A percentile compares a stretch with the other conserved stretches of the same genome.
Evolutionary conservation across 2,888 invertebrate genomes (phyloP).

Genomic region (Punctoribates punctum): DNA sequence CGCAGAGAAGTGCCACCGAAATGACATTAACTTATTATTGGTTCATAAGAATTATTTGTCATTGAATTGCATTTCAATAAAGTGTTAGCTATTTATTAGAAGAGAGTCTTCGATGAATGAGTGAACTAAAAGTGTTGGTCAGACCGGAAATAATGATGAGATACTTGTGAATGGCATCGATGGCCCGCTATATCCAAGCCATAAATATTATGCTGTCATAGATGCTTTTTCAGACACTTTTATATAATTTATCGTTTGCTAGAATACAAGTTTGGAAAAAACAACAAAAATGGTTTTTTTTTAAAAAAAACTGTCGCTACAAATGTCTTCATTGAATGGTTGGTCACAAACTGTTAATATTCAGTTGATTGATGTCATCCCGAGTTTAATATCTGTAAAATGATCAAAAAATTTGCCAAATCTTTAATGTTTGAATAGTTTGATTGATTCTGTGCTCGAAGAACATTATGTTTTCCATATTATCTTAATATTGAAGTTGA

Average conservation of each 20-base stretch:
- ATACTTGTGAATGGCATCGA: not conserved
- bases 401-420: too few species aligned
- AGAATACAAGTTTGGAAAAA: not conserved
- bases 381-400: too few species aligned
- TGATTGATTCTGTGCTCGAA: not conserved
- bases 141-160: slow-evolving; percentile 27
- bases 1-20: not conserved
- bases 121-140: slow-evolving; percentile 17
- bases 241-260: not conserved
- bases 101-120: not conserved
- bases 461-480: not conserved
- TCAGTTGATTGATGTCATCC: too few species aligned
- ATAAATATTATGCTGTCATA: slow-evolving; percentile 3
- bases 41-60: not conserved
- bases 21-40: slow-evolving; percentile 11
- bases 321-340: too few species aligned
- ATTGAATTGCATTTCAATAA: slow-evolving; percentile 11
- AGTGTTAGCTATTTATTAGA: not conserved
- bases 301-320: not conserved
- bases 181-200: slow-evolving; percentile 6
- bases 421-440: not conserved
- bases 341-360: too few species aligned
- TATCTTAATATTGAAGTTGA: not conserved
- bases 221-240: not conserved
- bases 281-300: not conserved